These are phyloP conservation scores for Helleia helle DNA, from an alignment of 2,888 invertebrate genomes.

Conservation along the genomic window DNA sequence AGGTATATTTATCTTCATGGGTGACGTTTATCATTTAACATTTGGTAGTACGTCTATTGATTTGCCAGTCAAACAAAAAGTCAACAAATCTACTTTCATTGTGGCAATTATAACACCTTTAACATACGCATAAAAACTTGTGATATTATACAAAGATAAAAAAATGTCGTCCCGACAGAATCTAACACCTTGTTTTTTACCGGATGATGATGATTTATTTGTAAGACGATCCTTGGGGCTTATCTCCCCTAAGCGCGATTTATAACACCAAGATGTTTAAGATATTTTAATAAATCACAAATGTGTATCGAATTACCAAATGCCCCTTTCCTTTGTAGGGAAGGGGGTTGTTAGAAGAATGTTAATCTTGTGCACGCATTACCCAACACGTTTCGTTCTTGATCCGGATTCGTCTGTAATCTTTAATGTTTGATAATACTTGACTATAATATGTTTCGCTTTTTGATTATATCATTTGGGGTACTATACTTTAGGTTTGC, in stretches of 20 bases:
- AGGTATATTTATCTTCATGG: too few species aligned
- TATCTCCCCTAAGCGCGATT: constrained; percentile 62
- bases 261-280: constrained; percentile 59
- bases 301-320: constrained; percentile 64
- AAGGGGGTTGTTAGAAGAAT: constrained; percentile 47
- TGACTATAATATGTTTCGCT: not conserved
- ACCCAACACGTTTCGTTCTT: constrained; percentile 25
- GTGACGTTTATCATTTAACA: too few species aligned
- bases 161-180: too few species aligned
- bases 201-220: constrained; percentile 62
- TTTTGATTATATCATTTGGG: too few species aligned
- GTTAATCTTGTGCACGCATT: constrained; percentile 50
- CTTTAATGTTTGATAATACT: constrained; percentile 6
- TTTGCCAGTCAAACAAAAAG: too few species aligned
- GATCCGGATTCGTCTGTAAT: constrained; percentile 16
- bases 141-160: too few species aligned
- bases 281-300: constrained; percentile 70
- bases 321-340: constrained; percentile 45
- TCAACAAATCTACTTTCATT: too few species aligned
- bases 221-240: constrained; percentile 57
- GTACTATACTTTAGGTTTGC: too few species aligned
- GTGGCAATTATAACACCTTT: too few species aligned
- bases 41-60: too few species aligned
- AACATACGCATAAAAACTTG: too few species aligned
- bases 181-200: constrained; percentile 39